Percentiles rank a stretch among this genome's conserved stretches.
phyloP scores from a whole-genome alignment of 2,888 invertebrate genomes.

The Ceratothoa steindachneri region DNA sequence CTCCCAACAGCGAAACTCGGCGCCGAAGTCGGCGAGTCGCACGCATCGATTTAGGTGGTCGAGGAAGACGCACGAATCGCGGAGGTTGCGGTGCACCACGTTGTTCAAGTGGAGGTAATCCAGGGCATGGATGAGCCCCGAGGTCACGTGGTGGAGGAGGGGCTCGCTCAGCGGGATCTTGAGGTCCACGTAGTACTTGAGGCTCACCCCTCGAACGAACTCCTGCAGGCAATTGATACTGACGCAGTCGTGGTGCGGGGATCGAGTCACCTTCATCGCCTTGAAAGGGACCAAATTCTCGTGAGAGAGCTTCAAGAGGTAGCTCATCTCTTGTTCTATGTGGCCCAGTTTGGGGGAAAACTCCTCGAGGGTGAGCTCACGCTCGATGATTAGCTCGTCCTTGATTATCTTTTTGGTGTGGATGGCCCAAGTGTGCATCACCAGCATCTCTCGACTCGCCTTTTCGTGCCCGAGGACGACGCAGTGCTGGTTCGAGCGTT shows the following conservation, averaged over 20 bases:
- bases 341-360: conserved; percentile 58
- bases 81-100: conserved; percentile 76
- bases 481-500: background rate
- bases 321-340: conserved; percentile 73
- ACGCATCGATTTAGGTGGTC: conserved; percentile 51
- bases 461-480: background rate
- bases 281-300: conserved; percentile 70
- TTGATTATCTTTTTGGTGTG: background rate
- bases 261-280: conserved; percentile 62
- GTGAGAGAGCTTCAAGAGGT: conserved; percentile 67
- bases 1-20: conserved; percentile 31
- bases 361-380: conserved; percentile 14
- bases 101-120: conserved; percentile 75
- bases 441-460: background rate
- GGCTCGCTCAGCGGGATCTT: conserved; percentile 24
- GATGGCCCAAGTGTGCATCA: background rate
- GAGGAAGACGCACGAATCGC: conserved; percentile 55
- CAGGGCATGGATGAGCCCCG: conserved; percentile 69
- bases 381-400: background rate
- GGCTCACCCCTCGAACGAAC: conserved; percentile 54
- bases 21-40: conserved; percentile 51
- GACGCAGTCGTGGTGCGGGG: conserved; percentile 47
- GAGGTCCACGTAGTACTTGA: conserved; percentile 61
- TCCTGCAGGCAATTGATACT: conserved; percentile 53
- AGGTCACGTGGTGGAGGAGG: conserved; percentile 57